Base-by-base conservation (phyloP, 2,888 invertebrate species). In the Eupsilia transversa region DNA sequence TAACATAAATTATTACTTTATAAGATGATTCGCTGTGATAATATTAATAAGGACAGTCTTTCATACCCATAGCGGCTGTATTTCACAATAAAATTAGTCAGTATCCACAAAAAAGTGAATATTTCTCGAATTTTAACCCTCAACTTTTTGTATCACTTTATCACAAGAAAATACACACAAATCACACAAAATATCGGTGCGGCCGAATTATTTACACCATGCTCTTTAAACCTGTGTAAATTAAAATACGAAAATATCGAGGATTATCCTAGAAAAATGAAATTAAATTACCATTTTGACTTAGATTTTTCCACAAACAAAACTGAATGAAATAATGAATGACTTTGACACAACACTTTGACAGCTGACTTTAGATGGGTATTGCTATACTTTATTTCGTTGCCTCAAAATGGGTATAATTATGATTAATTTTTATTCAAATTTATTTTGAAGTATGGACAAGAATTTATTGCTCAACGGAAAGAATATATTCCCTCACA, bases 231-330 rank as follows among this genome's bases (percentile, higher is more conserved):
- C 27, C 27, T 30, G 12, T n/a, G 10, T 17, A 20, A 52, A 52
- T 56, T 30, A 68, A 77, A 60, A 3, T 2, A 23, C 0, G 17
- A 74, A 89, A 77, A 67, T 30, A 54, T n/a, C 0, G 54, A 65
- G 73, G 96, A 96, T 96, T 94, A 85, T 33, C 60, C 2, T 4
- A 84, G 80, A 91, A 93, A 91, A 84, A 83, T 67, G 0, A 82
- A 94, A 94, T 95, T 92, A 27, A 92, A 83, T 95, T 96, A 96
- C 96, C 96, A 96, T 96, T 94, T 95, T 95, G 91, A 84, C 84
- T 80, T 80, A 73, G 57, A 54, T 80, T 84, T 83, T 87, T 79
- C 84, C 87, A 91, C 91, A 91, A 88, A 91, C 88, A 90, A 87
- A 86, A 82, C 67, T 43, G 77, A 80, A 82, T 63, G 46, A 57